Evolutionary conservation across 2,113 vertebrate species (phyloP).

Genomic region (Melanerpes aurifrons): DNA sequence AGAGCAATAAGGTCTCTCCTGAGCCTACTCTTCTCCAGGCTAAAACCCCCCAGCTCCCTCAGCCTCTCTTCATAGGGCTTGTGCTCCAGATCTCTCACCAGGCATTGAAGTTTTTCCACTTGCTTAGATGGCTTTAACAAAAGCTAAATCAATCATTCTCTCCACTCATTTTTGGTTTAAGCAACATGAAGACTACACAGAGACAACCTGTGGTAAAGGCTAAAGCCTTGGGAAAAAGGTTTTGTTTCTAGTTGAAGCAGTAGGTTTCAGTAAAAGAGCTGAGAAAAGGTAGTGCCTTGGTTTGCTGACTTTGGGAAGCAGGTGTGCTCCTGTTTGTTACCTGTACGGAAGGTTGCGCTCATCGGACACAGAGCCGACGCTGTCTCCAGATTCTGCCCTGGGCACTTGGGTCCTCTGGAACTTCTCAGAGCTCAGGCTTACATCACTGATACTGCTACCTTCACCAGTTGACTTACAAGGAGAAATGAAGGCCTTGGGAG

Average conservation of each 20-base stretch:
- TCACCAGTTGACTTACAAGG: constrained; percentile 78
- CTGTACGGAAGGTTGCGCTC: constrained; percentile 89
- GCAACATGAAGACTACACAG: background rate
- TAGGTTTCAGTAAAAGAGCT: background rate
- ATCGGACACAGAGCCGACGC: constrained; percentile 73
- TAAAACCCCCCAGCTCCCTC: too few relatives aligned
- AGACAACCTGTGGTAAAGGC: background rate
- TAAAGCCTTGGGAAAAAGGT: background rate
- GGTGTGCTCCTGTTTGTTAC: constrained; percentile 60
- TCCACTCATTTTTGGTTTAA: background rate
- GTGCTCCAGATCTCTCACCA: background rate
- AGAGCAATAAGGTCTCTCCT: too few relatives aligned
- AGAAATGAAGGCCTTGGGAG: constrained; percentile 73
- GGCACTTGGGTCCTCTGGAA: constrained; percentile 82
- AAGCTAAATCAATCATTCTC: background rate
- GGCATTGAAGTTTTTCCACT: background rate
- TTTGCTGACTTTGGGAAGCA: background rate
- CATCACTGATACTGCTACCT: constrained; percentile 72
- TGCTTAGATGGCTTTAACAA: background rate
- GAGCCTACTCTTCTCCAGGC: too few relatives aligned
- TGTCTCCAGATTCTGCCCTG: constrained; percentile 79
- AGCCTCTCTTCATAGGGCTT: too few relatives aligned
- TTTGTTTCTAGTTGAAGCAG: background rate
- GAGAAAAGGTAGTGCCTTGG: background rate
- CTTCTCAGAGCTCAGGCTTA: constrained; percentile 74